Percentiles rank a stretch among this genome's conserved stretches.
These are phyloP conservation scores for Oxygymnocypris stewartii DNA, from an alignment of 2,113 vertebrate species.

Conservation along the genomic window DNA sequence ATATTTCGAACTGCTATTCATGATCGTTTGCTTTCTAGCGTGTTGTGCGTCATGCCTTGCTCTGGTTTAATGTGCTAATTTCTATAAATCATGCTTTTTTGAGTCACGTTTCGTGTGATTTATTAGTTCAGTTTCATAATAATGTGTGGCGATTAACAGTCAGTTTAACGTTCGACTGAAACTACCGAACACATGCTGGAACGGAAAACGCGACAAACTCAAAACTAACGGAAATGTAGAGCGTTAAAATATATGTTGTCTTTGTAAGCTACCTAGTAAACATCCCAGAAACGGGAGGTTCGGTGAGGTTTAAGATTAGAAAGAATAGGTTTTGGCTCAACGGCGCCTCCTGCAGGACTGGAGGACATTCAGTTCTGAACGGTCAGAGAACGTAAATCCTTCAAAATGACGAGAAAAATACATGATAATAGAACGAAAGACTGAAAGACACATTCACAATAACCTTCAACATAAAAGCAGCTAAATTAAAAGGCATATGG, in stretches of 20 bases:
- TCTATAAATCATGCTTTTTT: background rate
- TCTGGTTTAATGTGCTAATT: background rate
- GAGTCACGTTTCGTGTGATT: background rate
- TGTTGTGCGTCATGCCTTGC: conserved; percentile 21
- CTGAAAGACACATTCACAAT: background rate
- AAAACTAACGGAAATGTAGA: background rate
- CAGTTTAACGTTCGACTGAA: background rate
- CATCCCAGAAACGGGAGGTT: background rate
- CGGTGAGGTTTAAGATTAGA: background rate
- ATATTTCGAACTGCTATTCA: background rate
- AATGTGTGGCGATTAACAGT: background rate
- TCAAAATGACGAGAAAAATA: background rate
- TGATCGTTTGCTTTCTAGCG: background rate
- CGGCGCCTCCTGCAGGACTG: conserved; percentile 6
- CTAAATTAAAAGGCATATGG: background rate
- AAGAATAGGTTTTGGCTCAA: background rate
- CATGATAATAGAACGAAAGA: background rate
- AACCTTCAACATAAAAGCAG: background rate
- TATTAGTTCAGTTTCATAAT: background rate
- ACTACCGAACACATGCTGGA: background rate
- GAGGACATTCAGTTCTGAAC: background rate
- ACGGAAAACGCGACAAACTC: background rate
- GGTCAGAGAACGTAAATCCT: background rate
- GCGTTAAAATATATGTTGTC: background rate
- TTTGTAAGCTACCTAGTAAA: background rate